These are phyloP conservation scores for Deilephila elpenor DNA, from an alignment of 2,888 invertebrate species.

Conservation along the genomic window DNA sequence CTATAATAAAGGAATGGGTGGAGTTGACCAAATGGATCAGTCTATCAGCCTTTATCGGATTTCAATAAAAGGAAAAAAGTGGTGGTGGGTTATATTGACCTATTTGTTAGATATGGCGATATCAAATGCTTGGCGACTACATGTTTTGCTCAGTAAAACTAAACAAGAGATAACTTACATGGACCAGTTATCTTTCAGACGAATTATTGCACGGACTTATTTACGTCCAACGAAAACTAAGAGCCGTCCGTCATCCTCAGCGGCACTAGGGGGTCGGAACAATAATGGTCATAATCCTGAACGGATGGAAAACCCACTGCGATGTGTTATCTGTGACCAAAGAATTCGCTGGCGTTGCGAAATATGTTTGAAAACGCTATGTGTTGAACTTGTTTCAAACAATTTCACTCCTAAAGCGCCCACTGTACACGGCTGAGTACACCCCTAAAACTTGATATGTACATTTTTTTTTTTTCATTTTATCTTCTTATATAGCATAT, in stretches of 20 bases:
- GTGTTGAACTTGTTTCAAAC: constrained; percentile 42
- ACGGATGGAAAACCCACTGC: constrained; percentile 37
- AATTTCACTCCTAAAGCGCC: constrained; percentile 38
- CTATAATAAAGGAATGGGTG: constrained; percentile 46
- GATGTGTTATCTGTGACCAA: constrained; percentile 33
- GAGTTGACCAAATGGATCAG: constrained; percentile 45
- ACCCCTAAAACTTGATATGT: constrained; percentile 14
- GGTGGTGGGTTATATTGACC: constrained; percentile 47
- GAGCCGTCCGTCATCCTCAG: constrained; percentile 32
- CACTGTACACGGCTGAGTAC: constrained; percentile 36
- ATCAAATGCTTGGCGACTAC: constrained; percentile 45
- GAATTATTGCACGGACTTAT: constrained; percentile 33
- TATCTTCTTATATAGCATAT: constrained; percentile 22
- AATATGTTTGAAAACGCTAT: constrained; percentile 41
- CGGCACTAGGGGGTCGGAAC: constrained; percentile 35
- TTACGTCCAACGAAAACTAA: constrained; percentile 37
- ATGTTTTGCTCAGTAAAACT: constrained; percentile 38
- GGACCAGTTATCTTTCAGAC: constrained; percentile 39
- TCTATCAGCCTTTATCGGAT: constrained; percentile 39
- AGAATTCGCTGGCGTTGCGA: constrained; percentile 34
- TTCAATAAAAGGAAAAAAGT: constrained; percentile 41
- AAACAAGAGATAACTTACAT: constrained; percentile 31
- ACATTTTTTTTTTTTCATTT: constrained; percentile 8
- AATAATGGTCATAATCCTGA: constrained; percentile 40
- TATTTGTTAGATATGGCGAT: constrained; percentile 43